Evolutionary conservation across 2,888 invertebrate genomes (phyloP), one percentile per base, ranked within the genome.

Genomic region (Callimorpha dominula): DNA sequence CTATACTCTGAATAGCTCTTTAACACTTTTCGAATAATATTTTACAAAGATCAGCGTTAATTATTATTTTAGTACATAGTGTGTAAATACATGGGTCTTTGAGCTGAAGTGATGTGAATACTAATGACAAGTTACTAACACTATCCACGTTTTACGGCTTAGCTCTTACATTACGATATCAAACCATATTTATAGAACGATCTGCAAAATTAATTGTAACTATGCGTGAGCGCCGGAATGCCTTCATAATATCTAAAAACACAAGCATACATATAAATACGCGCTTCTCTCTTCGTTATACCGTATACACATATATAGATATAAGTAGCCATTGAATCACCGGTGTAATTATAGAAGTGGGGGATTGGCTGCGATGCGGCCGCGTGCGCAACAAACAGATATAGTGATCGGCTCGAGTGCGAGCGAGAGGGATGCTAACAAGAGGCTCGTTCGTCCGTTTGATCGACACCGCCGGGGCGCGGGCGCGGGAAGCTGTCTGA

Each of bases 281-380:
- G 87, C 85, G 92, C 89, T 92, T 92, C 92, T 92, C 92, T 92
- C 92, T 90, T 93, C 94, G 93, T 94, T 94, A 94, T 94, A 89
- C 91, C 89, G 86, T 90, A 89, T 92, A 93, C 89, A 89, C 89
- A 90, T 88, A 89, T 92, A 94, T 93, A 95, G 90, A 91, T 94
- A 95, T 95, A 95, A 94, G 95, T 94, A 94, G 95, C 94, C 94
- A 95, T 95, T 95, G 95, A 95, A 95, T 95, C 95, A 95, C 95
- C 94, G 93, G 91, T 94, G 95, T 95, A 95, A 95, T 95, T 95
- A 95, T 95, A 95, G 95, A 95, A 95, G 95, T 95, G 95, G 95
- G 95, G 95, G 95, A 95, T 95, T 95, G 95, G 95, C 94, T 95
- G 94, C 92, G 95, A 92, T 94, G 95, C 93, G 92, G 93, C 91